phyloP scores from a whole-genome alignment of 2,888 invertebrate genomes.

The Drosophila crucigera region DNA sequence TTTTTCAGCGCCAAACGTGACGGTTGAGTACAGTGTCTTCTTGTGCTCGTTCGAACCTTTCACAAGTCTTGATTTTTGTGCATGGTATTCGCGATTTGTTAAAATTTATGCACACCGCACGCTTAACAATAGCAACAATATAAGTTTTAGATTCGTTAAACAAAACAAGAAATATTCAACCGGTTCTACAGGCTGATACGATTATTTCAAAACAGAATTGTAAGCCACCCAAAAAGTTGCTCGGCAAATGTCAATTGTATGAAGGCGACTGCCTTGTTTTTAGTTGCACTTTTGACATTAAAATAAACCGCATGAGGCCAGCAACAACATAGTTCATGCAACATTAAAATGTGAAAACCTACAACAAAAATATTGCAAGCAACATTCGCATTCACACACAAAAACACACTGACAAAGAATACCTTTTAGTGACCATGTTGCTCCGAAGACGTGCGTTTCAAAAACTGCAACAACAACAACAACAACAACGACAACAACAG shows the following conservation, averaged over 20 bases:
- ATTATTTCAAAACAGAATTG: slow-evolving; percentile 51
- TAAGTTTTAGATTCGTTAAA: slow-evolving; percentile 50
- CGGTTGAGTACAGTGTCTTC: slow-evolving; percentile 49
- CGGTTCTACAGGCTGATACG: slow-evolving; percentile 53
- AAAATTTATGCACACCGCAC: slow-evolving; percentile 57
- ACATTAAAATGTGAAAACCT: slow-evolving; percentile 65
- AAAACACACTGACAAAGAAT: slow-evolving; percentile 45
- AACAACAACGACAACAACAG: slow-evolving; percentile 30
- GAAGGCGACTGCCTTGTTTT: slow-evolving; percentile 51
- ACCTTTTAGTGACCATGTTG: slow-evolving; percentile 65
- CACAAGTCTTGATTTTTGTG: slow-evolving; percentile 12
- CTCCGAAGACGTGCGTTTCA: slow-evolving; percentile 76
- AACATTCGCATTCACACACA: slow-evolving; percentile 57
- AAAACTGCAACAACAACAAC: slow-evolving; percentile 56
- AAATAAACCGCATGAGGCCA: slow-evolving; percentile 43
- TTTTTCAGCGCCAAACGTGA: slow-evolving; percentile 47
- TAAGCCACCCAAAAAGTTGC: slow-evolving; percentile 53
- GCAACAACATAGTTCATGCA: slow-evolving; percentile 66
- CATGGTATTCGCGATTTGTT: slow-evolving; percentile 49
- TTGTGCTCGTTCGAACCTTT: slow-evolving; percentile 11
- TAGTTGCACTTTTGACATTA: slow-evolving; percentile 60
- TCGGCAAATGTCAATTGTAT: slow-evolving; percentile 59
- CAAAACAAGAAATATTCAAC: slow-evolving; percentile 54
- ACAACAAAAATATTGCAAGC: slow-evolving; percentile 55
- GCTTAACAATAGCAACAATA: slow-evolving; percentile 46